These are phyloP conservation scores for Andrena dorsata DNA, from an alignment of 2,888 invertebrate genomes.

Conservation along the genomic window DNA sequence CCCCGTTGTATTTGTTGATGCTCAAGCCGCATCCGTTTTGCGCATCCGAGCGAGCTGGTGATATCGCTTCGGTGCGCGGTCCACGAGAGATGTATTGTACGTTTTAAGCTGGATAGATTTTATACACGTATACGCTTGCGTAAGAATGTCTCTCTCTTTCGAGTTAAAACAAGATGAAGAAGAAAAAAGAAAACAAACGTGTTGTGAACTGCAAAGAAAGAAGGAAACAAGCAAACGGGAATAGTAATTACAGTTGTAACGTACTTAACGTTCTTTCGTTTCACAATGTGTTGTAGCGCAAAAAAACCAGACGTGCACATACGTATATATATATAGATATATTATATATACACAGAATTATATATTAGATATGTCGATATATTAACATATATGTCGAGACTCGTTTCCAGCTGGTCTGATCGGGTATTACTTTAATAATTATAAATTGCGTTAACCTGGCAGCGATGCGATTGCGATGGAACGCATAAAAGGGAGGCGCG, in stretches of 20 bases:
- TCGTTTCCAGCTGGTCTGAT: conserved; percentile 83
- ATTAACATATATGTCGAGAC: conserved; percentile 72
- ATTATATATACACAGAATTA: conserved; percentile 63
- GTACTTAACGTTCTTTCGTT: conserved; percentile 72
- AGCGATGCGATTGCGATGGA: conserved; percentile 68
- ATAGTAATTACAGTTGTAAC: conserved; percentile 55
- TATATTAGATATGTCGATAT: conserved; percentile 71
- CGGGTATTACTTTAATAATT: conserved; percentile 73
- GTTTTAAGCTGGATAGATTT: conserved; percentile 69
- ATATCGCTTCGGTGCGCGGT: conserved; percentile 61
- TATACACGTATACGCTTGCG: conserved; percentile 69
- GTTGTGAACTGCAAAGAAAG: conserved; percentile 60
- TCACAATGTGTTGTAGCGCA: conserved; percentile 71
- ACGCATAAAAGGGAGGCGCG: conserved; percentile 39
- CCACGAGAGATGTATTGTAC: conserved; percentile 59
- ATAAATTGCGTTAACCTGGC: conserved; percentile 69
- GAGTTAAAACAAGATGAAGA: conserved; percentile 37
- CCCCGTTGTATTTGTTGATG: conserved; percentile 36
- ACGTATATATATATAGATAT: conserved; percentile 65
- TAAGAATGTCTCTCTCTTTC: conserved; percentile 51
- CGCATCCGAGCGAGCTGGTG: conserved; percentile 53
- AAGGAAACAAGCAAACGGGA: conserved; percentile 19
- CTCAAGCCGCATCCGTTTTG: conserved; percentile 53
- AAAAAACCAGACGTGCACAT: conserved; percentile 57
- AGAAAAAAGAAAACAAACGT: conserved; percentile 29